Percentiles rank a stretch among this genome's conserved stretches.
phyloP scores from a whole-genome alignment of 1,140 invertebrate species.

The Theocolax elegans region DNA sequence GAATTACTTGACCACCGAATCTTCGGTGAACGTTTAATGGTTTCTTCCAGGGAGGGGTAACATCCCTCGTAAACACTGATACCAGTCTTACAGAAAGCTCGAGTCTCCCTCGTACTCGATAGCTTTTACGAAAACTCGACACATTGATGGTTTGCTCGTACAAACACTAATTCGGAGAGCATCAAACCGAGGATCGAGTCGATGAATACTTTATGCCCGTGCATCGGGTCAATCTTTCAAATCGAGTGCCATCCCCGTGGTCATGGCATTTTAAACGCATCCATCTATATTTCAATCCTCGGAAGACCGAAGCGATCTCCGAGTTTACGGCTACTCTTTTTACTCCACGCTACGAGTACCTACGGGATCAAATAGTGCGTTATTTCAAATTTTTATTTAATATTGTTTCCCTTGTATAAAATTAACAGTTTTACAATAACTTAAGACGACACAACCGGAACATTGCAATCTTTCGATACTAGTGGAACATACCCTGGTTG shows the following conservation, averaged over 20 bases:
- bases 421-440: no score
- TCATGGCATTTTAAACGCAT: slow-evolving; percentile 41
- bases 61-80: slow-evolving; percentile 44
- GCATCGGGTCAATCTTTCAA: slow-evolving; percentile 44
- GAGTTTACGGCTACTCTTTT: no score
- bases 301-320: no score
- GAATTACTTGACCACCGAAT: slow-evolving; percentile 52
- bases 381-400: no score
- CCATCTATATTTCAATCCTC: slow-evolving; percentile 40
- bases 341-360: no score
- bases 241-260: slow-evolving; percentile 31
- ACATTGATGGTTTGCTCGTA: not conserved
- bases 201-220: slow-evolving; percentile 43
- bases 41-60: slow-evolving; percentile 42
- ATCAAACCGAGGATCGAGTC: slow-evolving; percentile 17
- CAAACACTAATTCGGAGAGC: slow-evolving; percentile 1
- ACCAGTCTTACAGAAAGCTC: slow-evolving; percentile 43
- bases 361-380: no score
- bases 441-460: no score
- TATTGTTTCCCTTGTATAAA: no score
- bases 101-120: not conserved
- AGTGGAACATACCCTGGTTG: no score
- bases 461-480: no score
- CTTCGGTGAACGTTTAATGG: slow-evolving; percentile 52
- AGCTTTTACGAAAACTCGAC: not conserved